Percentiles rank a stretch among this genome's conserved stretches.
phyloP scores from a whole-genome alignment of 2,888 invertebrate species.

The Erpobdella octoculata region DNA sequence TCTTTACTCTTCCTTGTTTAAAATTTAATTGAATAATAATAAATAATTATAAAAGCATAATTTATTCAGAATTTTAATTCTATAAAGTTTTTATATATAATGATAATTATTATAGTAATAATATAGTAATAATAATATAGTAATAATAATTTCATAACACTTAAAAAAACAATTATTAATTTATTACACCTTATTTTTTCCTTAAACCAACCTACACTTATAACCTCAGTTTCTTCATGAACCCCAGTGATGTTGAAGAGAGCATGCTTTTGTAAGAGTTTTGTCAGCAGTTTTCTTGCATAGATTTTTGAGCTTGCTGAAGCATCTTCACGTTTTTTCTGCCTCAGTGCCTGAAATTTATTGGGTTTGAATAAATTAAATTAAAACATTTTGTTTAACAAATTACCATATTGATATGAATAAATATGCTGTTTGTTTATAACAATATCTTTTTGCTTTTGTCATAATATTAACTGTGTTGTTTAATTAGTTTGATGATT shows the following conservation, averaged over 20 bases:
- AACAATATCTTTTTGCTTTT: not conserved
- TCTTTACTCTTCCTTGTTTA: too few species aligned
- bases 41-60: too few species aligned
- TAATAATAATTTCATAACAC: too few species aligned
- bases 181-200: too few species aligned
- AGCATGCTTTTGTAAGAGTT: conserved; percentile 70
- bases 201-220: not conserved
- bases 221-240: not conserved
- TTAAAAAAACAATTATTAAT: too few species aligned
- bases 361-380: conserved; percentile 1
- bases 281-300: conserved; percentile 63
- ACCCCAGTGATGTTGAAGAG: conserved; percentile 53
- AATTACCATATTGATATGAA: not conserved
- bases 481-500: not conserved
- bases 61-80: too few species aligned
- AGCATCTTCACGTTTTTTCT: conserved; percentile 63
- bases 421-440: not conserved
- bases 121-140: too few species aligned
- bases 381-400: not conserved
- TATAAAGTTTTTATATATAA: too few species aligned
- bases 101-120: too few species aligned
- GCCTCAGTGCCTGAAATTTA: conserved; percentile 63
- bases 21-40: too few species aligned
- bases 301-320: conserved; percentile 66
- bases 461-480: too few species aligned